These are phyloP conservation scores for Nothocercus nigrocapillus DNA, from an alignment of 2,113 vertebrate species.

Conservation along the genomic window DNA sequence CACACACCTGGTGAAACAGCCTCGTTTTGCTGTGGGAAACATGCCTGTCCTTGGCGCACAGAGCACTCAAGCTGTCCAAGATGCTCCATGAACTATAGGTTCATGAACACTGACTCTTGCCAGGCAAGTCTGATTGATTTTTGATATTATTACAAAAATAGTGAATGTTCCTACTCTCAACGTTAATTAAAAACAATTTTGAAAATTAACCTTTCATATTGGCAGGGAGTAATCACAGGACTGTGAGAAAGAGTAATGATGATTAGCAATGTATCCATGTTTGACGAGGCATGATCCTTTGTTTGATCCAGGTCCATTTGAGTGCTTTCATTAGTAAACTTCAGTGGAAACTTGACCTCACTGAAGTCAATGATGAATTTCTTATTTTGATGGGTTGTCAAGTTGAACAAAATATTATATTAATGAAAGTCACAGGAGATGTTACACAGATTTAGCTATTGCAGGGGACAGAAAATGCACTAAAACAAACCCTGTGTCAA, in stretches of 20 bases:
- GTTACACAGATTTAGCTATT: not conserved
- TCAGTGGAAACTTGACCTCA: not conserved
- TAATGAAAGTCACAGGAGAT: not conserved
- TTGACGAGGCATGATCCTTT: not conserved
- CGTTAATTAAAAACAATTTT: constrained; percentile 34
- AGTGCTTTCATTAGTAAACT: constrained; percentile 4
- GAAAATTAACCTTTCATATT: constrained; percentile 1
- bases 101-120: not conserved
- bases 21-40: not conserved
- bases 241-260: not conserved
- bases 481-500: accelerated
- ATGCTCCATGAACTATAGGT: not conserved
- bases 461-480: not conserved
- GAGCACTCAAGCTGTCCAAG: not conserved
- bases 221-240: not conserved
- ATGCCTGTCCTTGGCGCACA: not conserved
- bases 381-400: not conserved
- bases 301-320: not conserved
- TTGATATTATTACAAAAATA: constrained; percentile 15
- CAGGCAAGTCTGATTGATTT: not conserved
- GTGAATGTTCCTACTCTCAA: not conserved
- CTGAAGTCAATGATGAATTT: not conserved
- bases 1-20: not conserved
- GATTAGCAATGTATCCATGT: not conserved
- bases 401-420: not conserved